Base-by-base conservation (phyloP, 1,140 invertebrate species). In the Cherax destructor region DNA sequence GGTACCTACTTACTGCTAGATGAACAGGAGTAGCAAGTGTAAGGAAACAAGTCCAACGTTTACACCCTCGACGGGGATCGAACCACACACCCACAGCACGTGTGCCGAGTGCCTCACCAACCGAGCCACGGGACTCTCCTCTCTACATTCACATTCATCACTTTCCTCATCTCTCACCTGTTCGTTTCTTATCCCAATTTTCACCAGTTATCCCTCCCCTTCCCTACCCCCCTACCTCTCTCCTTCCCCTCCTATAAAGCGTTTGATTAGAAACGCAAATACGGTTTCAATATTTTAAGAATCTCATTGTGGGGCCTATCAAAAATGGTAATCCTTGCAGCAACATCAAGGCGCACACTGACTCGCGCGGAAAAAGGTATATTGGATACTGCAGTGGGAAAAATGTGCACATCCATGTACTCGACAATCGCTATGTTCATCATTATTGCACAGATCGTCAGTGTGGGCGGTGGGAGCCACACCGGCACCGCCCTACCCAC, bases 251-350 rank as follows among this genome's bases (percentile, higher is more conserved):
- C 21, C 59, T 50, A 78, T 81, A 88, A 88, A 88, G 81, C 86
- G 86, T 88, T 81, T 81, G 86, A 88, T 88, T 88, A 88, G 86
- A 88, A 88, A 88, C 86, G 86, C 86, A 88, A 88, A 88, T 88
- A 88, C 86, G 78, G 59, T 88, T 88, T 88, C 86, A 88, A 88
- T 88, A 88, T 88, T 88, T 88, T 88, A 88, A 88, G 86, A 88
- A 81, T 88, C 86, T 88, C 86, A 88, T 88, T 88, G 86, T 88
- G 41, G 41, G 86, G n/a, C 79, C 59, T 69, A 88, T 88, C 86
- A 88, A 88, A 88, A 88, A 88, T 88, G 86, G 61, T 88, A 88
- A 88, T 88, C 86, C 86, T 69, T 56, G 47, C 3, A 52, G 61
- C 65, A 81, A 72, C 86, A 88, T 88, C 86, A 88, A 80, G 78